Percentiles rank a stretch among this genome's conserved stretches.
These are phyloP conservation scores for Galaxea fascicularis DNA, from an alignment of 92 coral and sea anemone genomes.

Conservation along the genomic window DNA sequence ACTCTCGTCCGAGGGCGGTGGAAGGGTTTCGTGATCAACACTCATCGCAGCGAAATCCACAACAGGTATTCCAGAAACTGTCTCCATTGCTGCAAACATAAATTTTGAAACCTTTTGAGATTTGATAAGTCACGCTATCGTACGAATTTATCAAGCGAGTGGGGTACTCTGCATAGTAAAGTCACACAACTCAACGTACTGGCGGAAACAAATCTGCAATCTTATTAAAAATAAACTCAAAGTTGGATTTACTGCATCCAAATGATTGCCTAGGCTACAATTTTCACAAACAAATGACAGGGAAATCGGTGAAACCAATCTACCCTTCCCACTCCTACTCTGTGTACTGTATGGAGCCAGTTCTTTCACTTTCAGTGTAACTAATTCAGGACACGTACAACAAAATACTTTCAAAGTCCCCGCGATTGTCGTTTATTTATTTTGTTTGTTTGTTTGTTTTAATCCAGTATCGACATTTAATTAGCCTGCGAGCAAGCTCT, in stretches of 20 bases:
- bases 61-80: conserved; percentile 74
- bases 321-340: background rate
- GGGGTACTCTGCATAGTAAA: background rate
- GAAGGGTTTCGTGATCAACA: conserved; percentile 42
- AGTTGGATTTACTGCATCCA: no score
- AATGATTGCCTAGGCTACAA: no score
- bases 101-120: background rate
- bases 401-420: no score
- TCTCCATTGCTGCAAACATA: conserved; percentile 14
- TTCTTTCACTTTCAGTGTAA: no score
- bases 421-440: no score
- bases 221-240: no score
- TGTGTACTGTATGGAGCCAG: background rate
- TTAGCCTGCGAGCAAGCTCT: no score
- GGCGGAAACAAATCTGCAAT: no score
- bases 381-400: no score
- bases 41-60: conserved; percentile 80
- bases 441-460: no score
- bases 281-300: no score
- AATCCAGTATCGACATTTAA: no score
- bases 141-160: background rate
- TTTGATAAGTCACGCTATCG: conserved; percentile 11
- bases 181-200: conserved; percentile 5
- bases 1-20: conserved; percentile 50
- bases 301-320: background rate